Base-by-base conservation (phyloP, 2,888 invertebrate genomes). In the Pycnomerus fuliginosus region DNA sequence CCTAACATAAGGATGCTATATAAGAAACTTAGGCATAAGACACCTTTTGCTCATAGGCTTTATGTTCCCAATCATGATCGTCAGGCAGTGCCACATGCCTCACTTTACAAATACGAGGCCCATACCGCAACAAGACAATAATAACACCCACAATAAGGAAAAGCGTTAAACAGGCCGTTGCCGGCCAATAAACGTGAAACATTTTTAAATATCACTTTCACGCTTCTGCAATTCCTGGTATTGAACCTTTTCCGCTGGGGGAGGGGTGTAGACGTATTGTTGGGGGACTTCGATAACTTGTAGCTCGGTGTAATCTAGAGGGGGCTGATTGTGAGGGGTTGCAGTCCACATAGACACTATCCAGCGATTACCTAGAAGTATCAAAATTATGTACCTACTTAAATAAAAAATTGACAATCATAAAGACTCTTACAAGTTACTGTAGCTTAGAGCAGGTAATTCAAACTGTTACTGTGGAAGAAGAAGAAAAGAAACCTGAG, bases 291-390 rank as follows among this genome's bases (percentile, higher is more conserved):
- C 20, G 69, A 76, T 56, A 10, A 56, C 76, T 58, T 85, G 80
- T 0, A 91, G 71, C 68, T 90, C 90, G 0, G 84, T 83, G 35
- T 86, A 79, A 68, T 91, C 90, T 2, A 90, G 70, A 1, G 92
- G 84, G 2, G 89, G 87, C 65, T 89, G 88, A 53, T 86, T 84
- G 67, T 89, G 85, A 0, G 91, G 90, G 3, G 89, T 85, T 22
- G 86, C 78, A 1, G 90, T 85, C 88, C 89, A 92, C 67, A 92
- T 76, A 1, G 90, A 85, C 11, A 87, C 82, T 45, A 91, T 74
- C 87, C 87, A 90, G 62, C 89, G 86, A 68, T 88, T 91, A 32
- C 90, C 90, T 86, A 65, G 16, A 67, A 64, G 14, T 16, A 37
- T n/a, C n/a, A n/a, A n/a, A n/a, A n/a, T n/a, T n/a, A n/a, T n/a